A percentile compares a stretch with the other conserved stretches of the same genome.
Conservation (phyloP, 2,113 vertebrate species). For the Oreochromis spilurus region DNA sequence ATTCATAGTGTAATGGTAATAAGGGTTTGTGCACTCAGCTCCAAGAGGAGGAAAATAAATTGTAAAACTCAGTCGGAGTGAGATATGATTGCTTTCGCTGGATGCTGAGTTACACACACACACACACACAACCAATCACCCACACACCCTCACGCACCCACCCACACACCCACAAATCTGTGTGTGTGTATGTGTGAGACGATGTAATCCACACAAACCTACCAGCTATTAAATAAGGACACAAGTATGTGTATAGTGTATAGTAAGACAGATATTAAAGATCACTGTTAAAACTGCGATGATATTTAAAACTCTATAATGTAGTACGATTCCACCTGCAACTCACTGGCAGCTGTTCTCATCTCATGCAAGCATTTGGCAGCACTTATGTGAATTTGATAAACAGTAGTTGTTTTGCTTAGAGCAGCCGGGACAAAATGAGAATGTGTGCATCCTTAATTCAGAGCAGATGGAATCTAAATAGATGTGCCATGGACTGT, state of each 20-base stretch:
- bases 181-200: neutral
- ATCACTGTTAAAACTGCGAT: neutral
- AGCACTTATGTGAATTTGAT: constrained; percentile 44
- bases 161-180: neutral
- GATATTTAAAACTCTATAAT: neutral
- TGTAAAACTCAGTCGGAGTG: neutral
- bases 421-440: constrained; percentile 48
- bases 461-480: constrained; percentile 67
- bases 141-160: neutral
- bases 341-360: constrained; percentile 40
- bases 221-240: neutral
- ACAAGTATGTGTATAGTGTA: neutral
- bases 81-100: neutral
- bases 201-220: neutral
- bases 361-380: constrained; percentile 31
- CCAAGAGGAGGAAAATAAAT: constrained; percentile 20
- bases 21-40: constrained; percentile 33
- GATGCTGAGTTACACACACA: neutral
- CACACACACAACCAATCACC: neutral
- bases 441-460: constrained; percentile 54
- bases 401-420: constrained; percentile 52
- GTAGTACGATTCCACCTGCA: constrained; percentile 22
- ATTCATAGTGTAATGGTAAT: constrained; percentile 61
- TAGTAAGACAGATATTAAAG: neutral
- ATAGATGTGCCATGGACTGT: constrained; percentile 59